Conservation (phyloP, 2,888 invertebrate genomes). For the Trichopria drosophilae region DNA sequence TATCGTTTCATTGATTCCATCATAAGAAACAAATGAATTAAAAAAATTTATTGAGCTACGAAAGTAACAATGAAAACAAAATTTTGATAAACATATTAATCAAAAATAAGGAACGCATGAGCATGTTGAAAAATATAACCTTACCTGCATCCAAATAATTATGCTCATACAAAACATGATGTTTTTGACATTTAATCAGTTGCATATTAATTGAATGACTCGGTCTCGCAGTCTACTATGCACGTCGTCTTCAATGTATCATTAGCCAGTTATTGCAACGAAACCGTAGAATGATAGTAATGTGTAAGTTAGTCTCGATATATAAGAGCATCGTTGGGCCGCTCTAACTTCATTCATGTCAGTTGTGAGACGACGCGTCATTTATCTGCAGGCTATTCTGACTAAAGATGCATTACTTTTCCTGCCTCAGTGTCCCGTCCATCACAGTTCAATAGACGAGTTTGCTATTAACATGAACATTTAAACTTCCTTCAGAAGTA, state of each 20-base stretch:
- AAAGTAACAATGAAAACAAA: conserved; percentile 2
- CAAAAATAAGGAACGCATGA: background rate
- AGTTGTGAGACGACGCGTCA: conserved; percentile 53
- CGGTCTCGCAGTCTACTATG: conserved; percentile 25
- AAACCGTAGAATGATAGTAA: no score
- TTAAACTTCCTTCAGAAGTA: no score
- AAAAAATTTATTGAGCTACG: no score
- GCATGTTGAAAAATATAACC: background rate
- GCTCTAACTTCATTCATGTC: conserved; percentile 55
- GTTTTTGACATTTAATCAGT: conserved; percentile 10
- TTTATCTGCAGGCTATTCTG: conserved; percentile 50
- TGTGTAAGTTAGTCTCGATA: no score
- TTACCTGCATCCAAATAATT: background rate
- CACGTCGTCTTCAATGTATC: conserved; percentile 45
- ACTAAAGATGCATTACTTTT: conserved; percentile 53
- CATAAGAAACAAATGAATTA: no score
- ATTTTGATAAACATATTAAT: background rate
- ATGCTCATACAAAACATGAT: background rate
- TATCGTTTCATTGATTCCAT: no score
- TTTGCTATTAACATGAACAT: no score
- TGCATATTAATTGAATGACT: conserved; percentile 36
- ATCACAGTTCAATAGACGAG: background rate
- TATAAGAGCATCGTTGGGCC: conserved; percentile 42
- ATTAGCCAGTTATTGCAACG: conserved; percentile 51
- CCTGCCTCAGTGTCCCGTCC: conserved; percentile 11